Conservation (phyloP, 2,113 vertebrate species). For the Mobula hypostoma region DNA sequence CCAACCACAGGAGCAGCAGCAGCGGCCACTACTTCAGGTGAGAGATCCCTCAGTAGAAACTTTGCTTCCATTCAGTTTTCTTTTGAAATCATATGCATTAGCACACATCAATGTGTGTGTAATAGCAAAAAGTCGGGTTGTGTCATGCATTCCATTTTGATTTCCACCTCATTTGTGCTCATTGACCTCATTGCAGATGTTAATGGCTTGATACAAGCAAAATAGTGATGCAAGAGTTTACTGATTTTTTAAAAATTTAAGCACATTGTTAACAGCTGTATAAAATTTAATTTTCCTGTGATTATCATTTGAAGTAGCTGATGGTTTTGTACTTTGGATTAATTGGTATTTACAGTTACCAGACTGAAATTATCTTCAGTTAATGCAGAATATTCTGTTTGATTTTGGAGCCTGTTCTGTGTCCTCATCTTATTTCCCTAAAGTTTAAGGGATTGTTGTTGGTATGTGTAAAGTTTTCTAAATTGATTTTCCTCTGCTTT, state of each 20-base stretch:
- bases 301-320: background rate
- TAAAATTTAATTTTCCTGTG: background rate
- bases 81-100: background rate
- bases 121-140: background rate
- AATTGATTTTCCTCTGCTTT: background rate
- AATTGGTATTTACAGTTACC: background rate
- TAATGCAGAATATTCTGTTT: background rate
- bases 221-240: no score
- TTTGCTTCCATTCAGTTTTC: background rate
- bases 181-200: background rate
- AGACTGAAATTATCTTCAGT: background rate
- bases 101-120: background rate
- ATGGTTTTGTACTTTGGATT: background rate
- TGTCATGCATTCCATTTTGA: background rate
- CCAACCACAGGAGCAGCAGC: constrained; percentile 38
- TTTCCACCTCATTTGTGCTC: no score
- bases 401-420: background rate
- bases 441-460: background rate
- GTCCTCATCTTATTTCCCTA: background rate
- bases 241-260: no score
- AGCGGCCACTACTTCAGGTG: constrained; percentile 27
- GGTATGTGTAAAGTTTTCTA: background rate
- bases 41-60: background rate
- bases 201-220: no score
- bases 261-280: no score